These are phyloP conservation scores for Diploscapter pachys DNA, from an alignment of 1,140 invertebrate species.

Conservation along the genomic window DNA sequence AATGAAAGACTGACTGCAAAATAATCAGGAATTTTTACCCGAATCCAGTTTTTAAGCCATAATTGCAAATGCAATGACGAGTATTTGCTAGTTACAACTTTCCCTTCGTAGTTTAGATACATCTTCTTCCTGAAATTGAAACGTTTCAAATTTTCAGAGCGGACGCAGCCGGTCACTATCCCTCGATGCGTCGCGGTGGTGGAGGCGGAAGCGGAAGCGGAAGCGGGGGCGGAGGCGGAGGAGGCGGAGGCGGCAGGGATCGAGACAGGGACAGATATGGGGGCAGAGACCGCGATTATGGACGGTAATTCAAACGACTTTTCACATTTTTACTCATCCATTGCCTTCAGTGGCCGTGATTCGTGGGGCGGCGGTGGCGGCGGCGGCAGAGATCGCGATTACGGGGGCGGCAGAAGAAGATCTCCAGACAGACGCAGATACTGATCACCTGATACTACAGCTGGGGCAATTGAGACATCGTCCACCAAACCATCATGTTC, in stretches of 20 bases:
- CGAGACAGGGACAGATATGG: constrained; percentile 17
- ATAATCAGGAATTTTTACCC: neutral
- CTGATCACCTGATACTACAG: neutral
- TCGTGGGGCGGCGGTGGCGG: constrained; percentile 7
- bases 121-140: neutral
- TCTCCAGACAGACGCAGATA: constrained; percentile 12
- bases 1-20: neutral
- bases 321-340: too few species aligned
- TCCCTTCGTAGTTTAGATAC: neutral
- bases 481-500: neutral
- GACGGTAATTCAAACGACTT: too few species aligned
- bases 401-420: constrained; percentile 23
- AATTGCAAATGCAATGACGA: neutral
- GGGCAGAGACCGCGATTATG: constrained; percentile 4
- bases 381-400: constrained; percentile 4
- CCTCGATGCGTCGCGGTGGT: constrained; percentile 18
- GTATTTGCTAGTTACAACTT: neutral
- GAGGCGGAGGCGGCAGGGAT: constrained; percentile 12
- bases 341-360: neutral
- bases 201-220: constrained; percentile 28
- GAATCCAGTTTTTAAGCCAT: neutral
- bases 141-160: constrained; percentile 8
- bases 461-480: neutral
- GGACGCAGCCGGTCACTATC: constrained; percentile 32
- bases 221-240: neutral